phyloP scores from a whole-genome alignment of 1,140 invertebrate species.

The Plectrocnemia conspersa region DNA sequence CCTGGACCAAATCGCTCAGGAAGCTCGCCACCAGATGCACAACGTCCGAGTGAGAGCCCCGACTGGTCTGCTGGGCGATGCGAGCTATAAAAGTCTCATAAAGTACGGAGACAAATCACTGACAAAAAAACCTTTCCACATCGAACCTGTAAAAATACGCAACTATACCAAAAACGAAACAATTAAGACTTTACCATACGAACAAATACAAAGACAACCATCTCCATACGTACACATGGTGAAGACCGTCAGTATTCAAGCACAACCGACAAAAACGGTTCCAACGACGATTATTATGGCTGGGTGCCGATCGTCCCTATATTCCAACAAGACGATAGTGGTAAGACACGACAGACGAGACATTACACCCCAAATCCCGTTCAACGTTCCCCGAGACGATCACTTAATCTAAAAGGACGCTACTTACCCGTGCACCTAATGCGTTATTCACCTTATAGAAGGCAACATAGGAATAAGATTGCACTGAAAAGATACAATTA shows the following conservation, averaged over 20 bases:
- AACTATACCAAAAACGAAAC: background rate
- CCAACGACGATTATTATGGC: slow-evolving; percentile 6
- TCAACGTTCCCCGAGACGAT: slow-evolving; percentile 11
- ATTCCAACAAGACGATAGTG: slow-evolving; percentile 6
- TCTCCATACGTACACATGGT: slow-evolving; percentile 3
- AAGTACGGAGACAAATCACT: slow-evolving; percentile 22
- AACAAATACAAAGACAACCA: background rate
- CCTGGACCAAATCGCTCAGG: slow-evolving; percentile 30
- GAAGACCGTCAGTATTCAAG: background rate
- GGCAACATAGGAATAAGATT: background rate
- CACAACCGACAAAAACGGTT: background rate
- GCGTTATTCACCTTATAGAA: background rate
- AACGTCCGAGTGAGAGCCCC: slow-evolving; percentile 1
- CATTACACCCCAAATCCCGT: slow-evolving; percentile 5
- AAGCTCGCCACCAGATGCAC: slow-evolving; percentile 8
- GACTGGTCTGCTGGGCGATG: background rate
- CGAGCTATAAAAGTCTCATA: slow-evolving; percentile 1
- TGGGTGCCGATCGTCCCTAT: slow-evolving; percentile 26
- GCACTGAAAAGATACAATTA: slow-evolving; percentile 24
- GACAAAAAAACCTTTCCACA: slow-evolving; percentile 6
- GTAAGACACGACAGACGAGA: slow-evolving; percentile 1
- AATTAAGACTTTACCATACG: background rate
- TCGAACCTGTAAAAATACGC: background rate
- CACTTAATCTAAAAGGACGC: background rate
- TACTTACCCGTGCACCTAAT: background rate